These are phyloP conservation scores for Ophonus ardosiacus DNA, from an alignment of 2,888 invertebrate genomes.

Conservation along the genomic window DNA sequence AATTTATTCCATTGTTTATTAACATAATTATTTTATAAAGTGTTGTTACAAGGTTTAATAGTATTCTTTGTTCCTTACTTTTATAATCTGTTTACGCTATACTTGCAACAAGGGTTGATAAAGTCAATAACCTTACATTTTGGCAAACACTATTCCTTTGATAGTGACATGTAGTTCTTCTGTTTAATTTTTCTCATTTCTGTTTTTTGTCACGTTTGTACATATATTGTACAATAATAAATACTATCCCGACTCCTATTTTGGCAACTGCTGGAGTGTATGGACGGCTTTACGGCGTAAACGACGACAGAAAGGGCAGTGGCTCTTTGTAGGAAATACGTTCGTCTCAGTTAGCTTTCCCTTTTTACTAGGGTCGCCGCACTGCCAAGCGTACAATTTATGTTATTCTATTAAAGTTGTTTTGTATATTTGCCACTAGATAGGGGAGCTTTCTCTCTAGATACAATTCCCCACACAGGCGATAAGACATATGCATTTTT, in stretches of 20 bases:
- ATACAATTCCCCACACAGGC: background rate
- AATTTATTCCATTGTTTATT: no score
- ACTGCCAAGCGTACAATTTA: slow-evolving; percentile 34
- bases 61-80: no score
- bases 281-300: background rate
- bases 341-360: slow-evolving; percentile 40
- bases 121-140: no score
- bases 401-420: slow-evolving; percentile 49
- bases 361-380: slow-evolving; percentile 18
- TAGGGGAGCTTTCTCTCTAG: slow-evolving; percentile 17
- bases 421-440: slow-evolving; percentile 40
- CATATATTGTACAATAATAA: background rate
- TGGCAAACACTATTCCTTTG: no score
- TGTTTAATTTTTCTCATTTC: background rate
- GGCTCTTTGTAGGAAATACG: slow-evolving; percentile 48
- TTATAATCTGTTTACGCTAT: no score
- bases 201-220: background rate
- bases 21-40: no score
- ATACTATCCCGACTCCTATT: background rate
- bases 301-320: slow-evolving; percentile 32
- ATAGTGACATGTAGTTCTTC: no score
- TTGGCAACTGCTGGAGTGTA: background rate
- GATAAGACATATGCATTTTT: background rate
- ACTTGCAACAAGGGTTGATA: no score
- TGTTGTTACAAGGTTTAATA: no score